A percentile compares a stretch with the other conserved stretches of the same genome.
phyloP scores from a whole-genome alignment of 2,113 vertebrate genomes.

The Bagarius yarrelli region DNA sequence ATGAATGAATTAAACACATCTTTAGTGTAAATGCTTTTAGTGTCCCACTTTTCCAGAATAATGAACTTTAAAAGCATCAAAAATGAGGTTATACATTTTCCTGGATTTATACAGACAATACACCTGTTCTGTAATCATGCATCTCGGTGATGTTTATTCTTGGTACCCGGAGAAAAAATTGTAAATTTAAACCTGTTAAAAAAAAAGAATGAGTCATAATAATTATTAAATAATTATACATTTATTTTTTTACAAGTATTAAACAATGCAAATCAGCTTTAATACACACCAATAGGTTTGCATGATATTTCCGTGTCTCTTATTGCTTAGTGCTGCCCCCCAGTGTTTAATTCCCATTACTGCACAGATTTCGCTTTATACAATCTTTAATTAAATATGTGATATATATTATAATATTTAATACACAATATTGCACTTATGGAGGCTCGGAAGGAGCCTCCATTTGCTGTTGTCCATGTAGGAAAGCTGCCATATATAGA shows the following conservation, averaged over 20 bases:
- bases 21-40: not conserved
- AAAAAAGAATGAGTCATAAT: too few relatives aligned
- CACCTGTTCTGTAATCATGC: not conserved
- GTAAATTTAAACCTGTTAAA: not conserved
- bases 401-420: not conserved
- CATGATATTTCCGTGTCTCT: not conserved
- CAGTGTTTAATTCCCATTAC: slow-evolving; percentile 34
- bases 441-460: not conserved
- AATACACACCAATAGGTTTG: not conserved
- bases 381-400: not conserved
- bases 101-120: not conserved
- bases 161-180: not conserved
- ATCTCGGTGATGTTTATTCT: not conserved
- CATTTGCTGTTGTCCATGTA: not conserved
- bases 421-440: not conserved
- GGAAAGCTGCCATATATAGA: not conserved
- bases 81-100: not conserved
- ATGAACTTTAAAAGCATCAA: not conserved
- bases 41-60: not conserved
- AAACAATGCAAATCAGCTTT: not conserved
- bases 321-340: slow-evolving; percentile 50
- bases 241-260: not conserved
- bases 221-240: too few relatives aligned
- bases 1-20: not conserved
- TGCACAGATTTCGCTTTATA: slow-evolving; percentile 18